Conservation (phyloP, 1,140 invertebrate genomes). For the Holotrichia oblita region DNA sequence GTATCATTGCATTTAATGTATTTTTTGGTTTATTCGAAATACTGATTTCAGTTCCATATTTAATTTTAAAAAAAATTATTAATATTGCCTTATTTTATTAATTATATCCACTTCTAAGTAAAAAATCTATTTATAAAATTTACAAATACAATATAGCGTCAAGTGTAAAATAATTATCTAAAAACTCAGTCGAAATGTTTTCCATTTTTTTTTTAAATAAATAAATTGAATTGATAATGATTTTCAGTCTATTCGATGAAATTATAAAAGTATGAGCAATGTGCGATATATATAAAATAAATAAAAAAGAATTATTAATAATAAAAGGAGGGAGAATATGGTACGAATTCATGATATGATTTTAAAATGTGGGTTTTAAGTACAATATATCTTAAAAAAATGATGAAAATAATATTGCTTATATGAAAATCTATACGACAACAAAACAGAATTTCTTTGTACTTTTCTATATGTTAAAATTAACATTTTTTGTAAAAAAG, state of each 20-base stretch:
- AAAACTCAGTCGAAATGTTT: slow-evolving; percentile 37
- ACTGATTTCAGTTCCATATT: not conserved
- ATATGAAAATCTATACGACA: not conserved
- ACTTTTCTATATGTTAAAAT: slow-evolving; percentile 26
- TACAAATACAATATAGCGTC: slow-evolving; percentile 21
- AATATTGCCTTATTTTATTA: not conserved
- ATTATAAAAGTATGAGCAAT: slow-evolving; percentile 28
- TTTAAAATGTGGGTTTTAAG: not conserved
- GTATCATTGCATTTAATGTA: not conserved
- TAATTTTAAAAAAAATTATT: not conserved
- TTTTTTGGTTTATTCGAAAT: slow-evolving; percentile 4
- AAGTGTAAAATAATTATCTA: slow-evolving; percentile 39
- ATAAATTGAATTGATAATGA: slow-evolving; percentile 37
- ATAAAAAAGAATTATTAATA: not conserved
- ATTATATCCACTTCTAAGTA: not conserved
- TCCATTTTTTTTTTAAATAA: slow-evolving; percentile 13
- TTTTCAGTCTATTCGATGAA: slow-evolving; percentile 44
- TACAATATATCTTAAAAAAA: slow-evolving; percentile 7
- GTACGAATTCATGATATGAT: slow-evolving; percentile 1
- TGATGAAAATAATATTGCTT: slow-evolving; percentile 9
- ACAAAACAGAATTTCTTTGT: slow-evolving; percentile 5
- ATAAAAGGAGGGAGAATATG: not conserved
- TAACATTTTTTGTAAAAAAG: not conserved
- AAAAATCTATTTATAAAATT: slow-evolving; percentile 31
- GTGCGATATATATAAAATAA: slow-evolving; percentile 18